phyloP scores from a whole-genome alignment of 2,797 vertebrate species.

The Myiotriccus ornatus region DNA sequence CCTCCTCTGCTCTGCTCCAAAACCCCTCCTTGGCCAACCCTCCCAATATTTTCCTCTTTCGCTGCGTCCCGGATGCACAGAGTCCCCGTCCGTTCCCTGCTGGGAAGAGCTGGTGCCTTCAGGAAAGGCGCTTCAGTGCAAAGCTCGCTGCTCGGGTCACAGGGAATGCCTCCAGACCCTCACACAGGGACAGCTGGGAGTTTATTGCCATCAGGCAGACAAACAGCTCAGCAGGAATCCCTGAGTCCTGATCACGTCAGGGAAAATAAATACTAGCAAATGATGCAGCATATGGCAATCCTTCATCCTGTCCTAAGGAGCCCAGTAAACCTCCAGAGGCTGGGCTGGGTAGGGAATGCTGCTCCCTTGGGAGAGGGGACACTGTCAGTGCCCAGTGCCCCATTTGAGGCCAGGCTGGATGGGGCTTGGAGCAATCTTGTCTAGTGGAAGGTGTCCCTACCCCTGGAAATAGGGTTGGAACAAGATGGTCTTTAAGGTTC shows the following conservation, averaged over 20 bases:
- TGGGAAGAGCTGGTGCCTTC: background rate
- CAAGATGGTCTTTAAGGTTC: background rate
- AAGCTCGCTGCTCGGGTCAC: background rate
- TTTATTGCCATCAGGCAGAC: background rate
- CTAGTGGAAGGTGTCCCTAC: background rate
- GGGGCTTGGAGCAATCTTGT: background rate
- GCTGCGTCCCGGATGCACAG: rapidly evolving
- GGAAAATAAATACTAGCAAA: background rate
- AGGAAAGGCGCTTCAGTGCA: background rate
- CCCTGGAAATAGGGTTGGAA: background rate
- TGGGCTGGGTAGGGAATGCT: background rate
- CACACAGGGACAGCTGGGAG: background rate
- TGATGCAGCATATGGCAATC: background rate
- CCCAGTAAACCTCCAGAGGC: rapidly evolving
- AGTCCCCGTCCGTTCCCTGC: background rate
- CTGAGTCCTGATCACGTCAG: background rate
- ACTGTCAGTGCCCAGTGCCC: rapidly evolving
- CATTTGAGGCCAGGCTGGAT: background rate
- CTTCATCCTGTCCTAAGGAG: background rate
- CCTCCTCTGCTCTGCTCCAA: rapidly evolving
- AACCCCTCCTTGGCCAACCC: background rate
- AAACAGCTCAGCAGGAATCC: background rate
- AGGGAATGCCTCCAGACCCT: background rate
- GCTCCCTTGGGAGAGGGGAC: rapidly evolving
- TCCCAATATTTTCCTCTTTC: rapidly evolving